Evolutionary conservation across 92 coral and sea anemone genomes (phyloP).

Genomic region (Epizoanthus scotinus): DNA sequence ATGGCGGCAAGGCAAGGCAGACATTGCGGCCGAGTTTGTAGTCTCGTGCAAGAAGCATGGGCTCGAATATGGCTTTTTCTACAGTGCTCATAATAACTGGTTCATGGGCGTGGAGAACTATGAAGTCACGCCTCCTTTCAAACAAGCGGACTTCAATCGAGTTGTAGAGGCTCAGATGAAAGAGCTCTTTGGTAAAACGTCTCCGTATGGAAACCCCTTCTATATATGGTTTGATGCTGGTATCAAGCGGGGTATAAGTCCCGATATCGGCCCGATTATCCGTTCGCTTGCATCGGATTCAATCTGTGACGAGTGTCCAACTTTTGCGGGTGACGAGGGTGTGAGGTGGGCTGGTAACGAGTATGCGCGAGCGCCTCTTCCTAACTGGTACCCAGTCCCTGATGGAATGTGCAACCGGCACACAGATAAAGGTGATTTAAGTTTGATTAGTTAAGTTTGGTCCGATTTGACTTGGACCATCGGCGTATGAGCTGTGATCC

Average conservation of each 20-base stretch:
- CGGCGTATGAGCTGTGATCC: too few species aligned
- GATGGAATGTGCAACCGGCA: constrained; percentile 64
- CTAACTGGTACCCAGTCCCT: constrained; percentile 83
- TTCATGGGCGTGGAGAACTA: constrained; percentile 73
- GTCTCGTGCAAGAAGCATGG: constrained; percentile 65
- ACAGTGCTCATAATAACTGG: constrained; percentile 81
- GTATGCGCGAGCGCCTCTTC: constrained; percentile 74
- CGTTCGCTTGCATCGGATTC: constrained; percentile 64
- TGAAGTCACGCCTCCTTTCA: constrained; percentile 30
- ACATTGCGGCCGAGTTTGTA: constrained; percentile 71
- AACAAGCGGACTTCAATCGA: constrained; percentile 46
- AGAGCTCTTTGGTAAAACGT: constrained; percentile 52
- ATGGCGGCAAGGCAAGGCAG: constrained; percentile 77
- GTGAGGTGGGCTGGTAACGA: constrained; percentile 90
- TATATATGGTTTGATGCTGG: constrained; percentile 90
- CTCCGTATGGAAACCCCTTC: constrained; percentile 71
- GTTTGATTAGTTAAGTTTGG: too few species aligned
- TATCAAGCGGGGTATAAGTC: constrained; percentile 63
- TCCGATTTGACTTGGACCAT: too few species aligned
- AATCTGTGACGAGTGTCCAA: constrained; percentile 79
- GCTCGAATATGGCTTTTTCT: constrained; percentile 67
- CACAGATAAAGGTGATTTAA: constrained; percentile 1
- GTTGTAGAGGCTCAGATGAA: constrained; percentile 63
- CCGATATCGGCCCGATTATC: constrained; percentile 75
- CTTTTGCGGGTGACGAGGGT: constrained; percentile 77